A percentile compares a stretch with the other conserved stretches of the same genome.
These are phyloP conservation scores for Ursus arctos DNA, from an alignment of 2,113 vertebrate genomes.

Conservation along the genomic window DNA sequence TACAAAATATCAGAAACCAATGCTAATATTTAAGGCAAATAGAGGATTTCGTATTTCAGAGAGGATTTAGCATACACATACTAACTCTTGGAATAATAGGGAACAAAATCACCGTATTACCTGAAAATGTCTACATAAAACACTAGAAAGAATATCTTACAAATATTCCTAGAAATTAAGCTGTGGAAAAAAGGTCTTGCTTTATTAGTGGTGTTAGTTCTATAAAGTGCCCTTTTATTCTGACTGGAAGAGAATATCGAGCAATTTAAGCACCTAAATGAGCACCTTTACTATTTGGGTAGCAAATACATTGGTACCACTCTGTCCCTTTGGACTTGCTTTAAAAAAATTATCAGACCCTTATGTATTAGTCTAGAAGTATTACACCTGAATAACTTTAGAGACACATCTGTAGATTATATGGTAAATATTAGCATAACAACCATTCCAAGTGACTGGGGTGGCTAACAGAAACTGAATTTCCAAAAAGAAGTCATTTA, in stretches of 20 bases:
- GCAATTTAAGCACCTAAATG: not conserved
- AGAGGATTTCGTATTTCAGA: not conserved
- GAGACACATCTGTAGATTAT: not conserved
- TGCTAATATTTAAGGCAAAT: constrained; percentile 5
- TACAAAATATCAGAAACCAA: not conserved
- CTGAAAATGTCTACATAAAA: constrained; percentile 54
- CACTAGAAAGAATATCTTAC: constrained; percentile 68
- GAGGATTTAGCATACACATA: not conserved
- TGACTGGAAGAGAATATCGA: not conserved
- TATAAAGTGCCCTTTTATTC: not conserved
- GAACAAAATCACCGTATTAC: not conserved
- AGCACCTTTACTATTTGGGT: not conserved
- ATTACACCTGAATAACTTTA: not conserved
- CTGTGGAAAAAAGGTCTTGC: constrained; percentile 51
- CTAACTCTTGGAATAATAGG: not conserved
- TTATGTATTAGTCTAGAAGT: not conserved
- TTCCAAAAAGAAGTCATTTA: constrained; percentile 28
- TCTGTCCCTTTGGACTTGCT: not conserved
- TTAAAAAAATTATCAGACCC: not conserved
- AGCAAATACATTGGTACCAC: not conserved
- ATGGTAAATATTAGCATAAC: not conserved
- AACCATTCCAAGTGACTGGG: not conserved
- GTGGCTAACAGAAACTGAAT: not conserved
- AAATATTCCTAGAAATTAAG: constrained; percentile 50
- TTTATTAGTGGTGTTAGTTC: not conserved